A percentile compares a stretch with the other conserved stretches of the same genome.
These are phyloP conservation scores for Sussaba pulchella DNA, from an alignment of 2,888 invertebrate species.

Conservation along the genomic window DNA sequence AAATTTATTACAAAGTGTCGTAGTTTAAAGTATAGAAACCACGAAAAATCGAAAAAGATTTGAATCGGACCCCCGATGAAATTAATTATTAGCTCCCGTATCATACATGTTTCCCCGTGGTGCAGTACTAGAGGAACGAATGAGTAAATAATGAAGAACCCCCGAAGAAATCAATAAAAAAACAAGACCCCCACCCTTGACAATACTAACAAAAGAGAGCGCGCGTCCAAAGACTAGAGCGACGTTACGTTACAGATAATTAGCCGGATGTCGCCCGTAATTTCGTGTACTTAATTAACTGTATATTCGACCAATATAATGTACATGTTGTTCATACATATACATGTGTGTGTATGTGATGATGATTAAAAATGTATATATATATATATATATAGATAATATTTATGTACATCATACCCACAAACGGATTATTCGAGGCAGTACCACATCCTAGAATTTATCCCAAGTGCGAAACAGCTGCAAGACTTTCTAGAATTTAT, in stretches of 20 bases:
- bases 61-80: slow-evolving; percentile 27
- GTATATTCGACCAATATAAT: slow-evolving; percentile 73
- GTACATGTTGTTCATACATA: slow-evolving; percentile 80
- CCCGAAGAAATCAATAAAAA: neutral
- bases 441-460: neutral
- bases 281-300: slow-evolving; percentile 75
- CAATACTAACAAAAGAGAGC: slow-evolving; percentile 66
- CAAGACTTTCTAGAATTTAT: too few relatives aligned
- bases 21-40: slow-evolving; percentile 36
- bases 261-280: slow-evolving; percentile 58
- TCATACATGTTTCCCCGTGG: slow-evolving; percentile 48
- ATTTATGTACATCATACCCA: neutral
- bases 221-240: slow-evolving; percentile 71
- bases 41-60: slow-evolving; percentile 19
- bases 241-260: slow-evolving; percentile 60
- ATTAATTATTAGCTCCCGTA: slow-evolving; percentile 42
- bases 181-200: slow-evolving; percentile 59
- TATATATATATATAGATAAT: slow-evolving; percentile 43
- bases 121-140: slow-evolving; percentile 25
- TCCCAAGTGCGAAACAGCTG: too few relatives aligned
- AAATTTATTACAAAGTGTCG: slow-evolving; percentile 37
- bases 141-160: too few relatives aligned
- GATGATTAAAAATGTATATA: slow-evolving; percentile 46
- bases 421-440: neutral
- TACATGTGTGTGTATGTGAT: slow-evolving; percentile 71